Base-by-base conservation (phyloP, 1,140 invertebrate species). In the Drosophila seguyi region DNA sequence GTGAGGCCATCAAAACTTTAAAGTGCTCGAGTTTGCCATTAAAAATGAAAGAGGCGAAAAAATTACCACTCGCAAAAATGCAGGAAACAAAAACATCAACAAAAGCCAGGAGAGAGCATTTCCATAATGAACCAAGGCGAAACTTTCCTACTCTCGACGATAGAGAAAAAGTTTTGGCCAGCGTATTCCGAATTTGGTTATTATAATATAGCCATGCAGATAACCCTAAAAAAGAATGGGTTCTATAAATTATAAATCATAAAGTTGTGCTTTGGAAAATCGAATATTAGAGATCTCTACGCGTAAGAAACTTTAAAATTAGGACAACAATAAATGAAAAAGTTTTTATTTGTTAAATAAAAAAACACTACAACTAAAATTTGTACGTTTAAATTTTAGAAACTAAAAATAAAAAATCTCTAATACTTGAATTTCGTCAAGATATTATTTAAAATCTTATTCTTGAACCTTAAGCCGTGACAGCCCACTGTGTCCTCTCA, bases 1-100 rank as follows among this genome's bases (percentile, higher is more conserved):
- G 20, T 14, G 13, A 13, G 73, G 62, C 73, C 53, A 85, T 86
- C 82, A 82, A 86, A 86, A 86, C 65, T 86, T 86, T 86, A 87
- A 87, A 87, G 75, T 87, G 84, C 84, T 52, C 41, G 53, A 55
- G 50, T 68, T 72, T 29, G 66, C 66, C 66, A 72, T 72, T 72
- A 72, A 72, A 72, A 72, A 72, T 71, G 29, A 34, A 41, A 22
- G 63, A 68, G 22, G 50, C 41, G 47, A 53, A 72, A 71, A 72
- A 59, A 50, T 71, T 39, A 71, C 53, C 62, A 56, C 63, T 68
- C 27, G 25, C 67, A 47, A 22, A 34, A 72, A 50, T 44, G 25
- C 18, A 41, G 50, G 18, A 84, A 71, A 59, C 39, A 48, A 74
- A 62, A 68, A 61, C 58, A 73, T 60, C 72, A 45, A 63, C 45